Conservation (phyloP, 2,888 invertebrate species). For the Agelastica alni region DNA sequence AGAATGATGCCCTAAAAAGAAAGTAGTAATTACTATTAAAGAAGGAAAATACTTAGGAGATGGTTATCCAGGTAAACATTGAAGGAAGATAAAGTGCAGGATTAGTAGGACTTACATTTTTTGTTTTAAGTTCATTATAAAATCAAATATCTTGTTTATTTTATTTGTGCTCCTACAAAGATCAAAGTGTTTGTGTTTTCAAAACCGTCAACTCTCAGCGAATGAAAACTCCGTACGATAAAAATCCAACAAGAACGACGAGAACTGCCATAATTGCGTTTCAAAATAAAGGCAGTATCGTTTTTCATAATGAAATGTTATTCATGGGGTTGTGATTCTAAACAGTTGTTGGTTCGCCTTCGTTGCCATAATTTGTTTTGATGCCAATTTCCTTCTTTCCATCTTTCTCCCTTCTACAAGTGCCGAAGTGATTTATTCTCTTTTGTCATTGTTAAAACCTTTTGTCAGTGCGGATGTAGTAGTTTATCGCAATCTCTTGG, state of each 20-base stretch:
- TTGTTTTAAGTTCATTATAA: too few species aligned
- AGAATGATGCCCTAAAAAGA: too few species aligned
- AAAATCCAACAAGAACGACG: slow-evolving; percentile 19
- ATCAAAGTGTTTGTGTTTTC: slow-evolving; percentile 8
- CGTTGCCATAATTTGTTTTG: slow-evolving; percentile 29
- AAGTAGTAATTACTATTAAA: too few species aligned
- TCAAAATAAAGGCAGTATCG: slow-evolving; percentile 23
- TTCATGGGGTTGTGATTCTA: slow-evolving; percentile 24
- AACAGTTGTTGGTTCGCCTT: slow-evolving; percentile 25
- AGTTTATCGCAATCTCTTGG: slow-evolving; percentile 3
- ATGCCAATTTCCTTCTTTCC: slow-evolving; percentile 27
- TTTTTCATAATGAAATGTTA: slow-evolving; percentile 26
- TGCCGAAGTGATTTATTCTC: slow-evolving; percentile 21
- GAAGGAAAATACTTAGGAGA: too few species aligned
- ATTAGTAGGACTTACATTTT: too few species aligned
- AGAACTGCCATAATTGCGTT: slow-evolving; percentile 19
- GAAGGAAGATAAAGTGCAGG: too few species aligned
- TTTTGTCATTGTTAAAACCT: slow-evolving; percentile 8
- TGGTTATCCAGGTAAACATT: too few species aligned
- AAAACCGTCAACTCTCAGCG: slow-evolving; percentile 12
- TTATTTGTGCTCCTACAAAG: too few species aligned
- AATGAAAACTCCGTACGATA: slow-evolving; percentile 11
- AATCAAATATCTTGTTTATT: too few species aligned
- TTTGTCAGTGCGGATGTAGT: background rate
- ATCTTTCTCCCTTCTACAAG: slow-evolving; percentile 24